A percentile compares a stretch with the other conserved stretches of the same genome.
These are phyloP conservation scores for Platygyra sinensis DNA, from an alignment of 64 coral and sea anemone genomes.

Conservation along the genomic window DNA sequence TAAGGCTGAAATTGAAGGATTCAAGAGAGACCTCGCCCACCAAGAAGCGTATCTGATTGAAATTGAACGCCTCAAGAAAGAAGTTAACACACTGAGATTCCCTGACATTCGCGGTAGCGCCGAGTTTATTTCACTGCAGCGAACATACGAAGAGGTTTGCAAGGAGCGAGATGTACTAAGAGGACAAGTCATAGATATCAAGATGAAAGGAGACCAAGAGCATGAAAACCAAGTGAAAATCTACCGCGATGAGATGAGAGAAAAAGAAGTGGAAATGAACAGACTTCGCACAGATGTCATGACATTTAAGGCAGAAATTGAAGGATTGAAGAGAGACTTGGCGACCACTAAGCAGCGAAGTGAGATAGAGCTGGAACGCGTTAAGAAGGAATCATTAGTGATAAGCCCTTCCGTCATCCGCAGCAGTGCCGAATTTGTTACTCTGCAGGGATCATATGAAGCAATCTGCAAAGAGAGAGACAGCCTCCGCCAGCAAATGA, in stretches of 20 bases:
- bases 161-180: too few relatives aligned
- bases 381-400: constrained; percentile 2
- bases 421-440: not conserved
- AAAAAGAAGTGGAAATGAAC: not conserved
- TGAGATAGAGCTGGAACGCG: not conserved
- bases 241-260: not conserved
- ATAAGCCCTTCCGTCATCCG: constrained; percentile 13
- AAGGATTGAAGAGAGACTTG: not conserved
- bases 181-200: too few relatives aligned
- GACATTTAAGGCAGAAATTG: not conserved
- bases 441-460: constrained; percentile 1
- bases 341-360: constrained; percentile 12
- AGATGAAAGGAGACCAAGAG: too few relatives aligned
- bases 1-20: constrained; percentile 21
- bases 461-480: constrained; percentile 54
- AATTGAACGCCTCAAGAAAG: not conserved
- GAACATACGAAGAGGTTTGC: too few relatives aligned
- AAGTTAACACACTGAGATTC: not conserved
- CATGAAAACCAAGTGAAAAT: constrained; percentile 32
- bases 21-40: constrained; percentile 17
- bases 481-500: constrained; percentile 16
- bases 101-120: not conserved
- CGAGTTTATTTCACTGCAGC: not conserved
- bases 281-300: not conserved
- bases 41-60: not conserved